phyloP scores from a whole-genome alignment of 92 coral and sea anemone genomes.

The Meandrina meandrites region DNA sequence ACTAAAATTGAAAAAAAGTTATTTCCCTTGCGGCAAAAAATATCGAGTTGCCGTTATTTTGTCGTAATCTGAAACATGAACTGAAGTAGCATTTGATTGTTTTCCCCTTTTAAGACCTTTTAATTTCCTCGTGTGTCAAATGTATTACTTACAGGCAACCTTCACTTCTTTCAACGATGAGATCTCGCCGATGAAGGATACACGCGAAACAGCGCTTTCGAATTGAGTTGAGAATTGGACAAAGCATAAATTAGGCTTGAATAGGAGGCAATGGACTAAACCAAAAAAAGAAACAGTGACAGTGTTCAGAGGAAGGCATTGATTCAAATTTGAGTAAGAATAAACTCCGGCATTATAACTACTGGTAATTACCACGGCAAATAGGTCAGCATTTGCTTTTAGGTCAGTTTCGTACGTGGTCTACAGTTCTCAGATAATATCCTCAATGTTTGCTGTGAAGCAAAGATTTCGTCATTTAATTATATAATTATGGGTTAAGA shows the following conservation, averaged over 20 bases:
- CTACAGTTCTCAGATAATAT: background rate
- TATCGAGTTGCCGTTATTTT: background rate
- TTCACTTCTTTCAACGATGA: background rate
- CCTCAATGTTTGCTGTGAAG: background rate
- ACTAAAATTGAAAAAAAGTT: background rate
- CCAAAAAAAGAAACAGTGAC: background rate
- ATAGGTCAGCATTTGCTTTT: no score
- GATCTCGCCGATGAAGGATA: background rate
- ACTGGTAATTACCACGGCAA: background rate
- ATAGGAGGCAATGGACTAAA: background rate
- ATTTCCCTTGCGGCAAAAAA: background rate
- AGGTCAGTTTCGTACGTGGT: background rate
- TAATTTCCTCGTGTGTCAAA: background rate
- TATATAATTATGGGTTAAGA: background rate
- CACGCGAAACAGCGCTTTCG: background rate
- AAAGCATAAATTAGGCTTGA: background rate
- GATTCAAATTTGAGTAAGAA: no score
- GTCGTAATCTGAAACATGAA: background rate
- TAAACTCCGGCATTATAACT: background rate
- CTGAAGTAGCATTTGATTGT: background rate
- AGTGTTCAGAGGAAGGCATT: background rate
- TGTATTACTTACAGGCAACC: background rate
- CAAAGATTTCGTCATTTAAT: background rate
- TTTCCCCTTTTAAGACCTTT: background rate
- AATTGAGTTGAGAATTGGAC: no score